Conservation (phyloP, 1,140 invertebrate species). For the Lerema accius region DNA sequence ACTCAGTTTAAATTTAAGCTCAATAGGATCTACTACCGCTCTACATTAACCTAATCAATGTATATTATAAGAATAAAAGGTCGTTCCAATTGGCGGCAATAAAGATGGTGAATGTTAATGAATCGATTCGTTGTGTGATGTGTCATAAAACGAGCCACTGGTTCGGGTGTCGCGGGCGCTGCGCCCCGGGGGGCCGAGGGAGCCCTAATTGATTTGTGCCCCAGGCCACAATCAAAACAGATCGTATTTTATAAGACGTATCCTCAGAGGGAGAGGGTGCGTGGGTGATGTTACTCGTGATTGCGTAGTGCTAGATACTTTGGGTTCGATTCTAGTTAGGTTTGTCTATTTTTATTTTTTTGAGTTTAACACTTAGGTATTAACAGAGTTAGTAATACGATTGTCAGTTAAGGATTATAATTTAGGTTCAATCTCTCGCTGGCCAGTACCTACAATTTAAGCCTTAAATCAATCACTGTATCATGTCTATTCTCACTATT, state of each 20-base stretch:
- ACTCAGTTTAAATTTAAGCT: no score
- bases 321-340: slow-evolving; percentile 54
- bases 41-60: slow-evolving; percentile 6
- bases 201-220: slow-evolving; percentile 81
- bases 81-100: slow-evolving; percentile 64
- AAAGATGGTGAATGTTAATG: slow-evolving; percentile 80
- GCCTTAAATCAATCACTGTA: no score
- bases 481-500: no score
- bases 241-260: slow-evolving; percentile 82
- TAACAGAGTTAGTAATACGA: no score
- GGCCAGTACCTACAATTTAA: no score
- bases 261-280: slow-evolving; percentile 72
- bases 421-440: no score
- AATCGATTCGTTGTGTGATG: slow-evolving; percentile 72
- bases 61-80: slow-evolving; percentile 34
- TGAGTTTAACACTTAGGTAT: no score
- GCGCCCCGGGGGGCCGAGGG: slow-evolving; percentile 63
- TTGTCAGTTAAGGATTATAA: no score
- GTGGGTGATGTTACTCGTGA: slow-evolving; percentile 23
- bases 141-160: slow-evolving; percentile 81
- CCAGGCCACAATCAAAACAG: slow-evolving; percentile 82
- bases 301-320: slow-evolving; percentile 31
- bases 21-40: no score
- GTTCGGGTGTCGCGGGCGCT: slow-evolving; percentile 69
- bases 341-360: slow-evolving; percentile 3